These are phyloP conservation scores for Philotrypesis tridentata DNA, from an alignment of 1,140 invertebrate genomes.

Conservation along the genomic window DNA sequence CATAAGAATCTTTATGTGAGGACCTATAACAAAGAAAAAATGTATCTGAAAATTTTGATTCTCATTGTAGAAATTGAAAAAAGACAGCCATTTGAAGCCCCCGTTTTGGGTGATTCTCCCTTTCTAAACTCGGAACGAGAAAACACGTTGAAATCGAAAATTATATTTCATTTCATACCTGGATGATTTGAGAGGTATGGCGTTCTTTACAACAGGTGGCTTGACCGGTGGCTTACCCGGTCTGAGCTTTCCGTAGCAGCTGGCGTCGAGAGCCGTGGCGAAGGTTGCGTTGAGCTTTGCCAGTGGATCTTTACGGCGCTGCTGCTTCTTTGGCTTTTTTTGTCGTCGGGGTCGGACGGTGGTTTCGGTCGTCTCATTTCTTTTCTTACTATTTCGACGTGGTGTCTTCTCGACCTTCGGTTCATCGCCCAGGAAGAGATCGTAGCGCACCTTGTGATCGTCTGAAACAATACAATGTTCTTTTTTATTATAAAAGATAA, in stretches of 20 bases:
- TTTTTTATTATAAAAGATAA: not conserved
- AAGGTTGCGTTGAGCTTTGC: slow-evolving; percentile 61
- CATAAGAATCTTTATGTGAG: no score
- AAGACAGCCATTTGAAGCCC: no score
- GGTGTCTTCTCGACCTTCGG: slow-evolving; percentile 26
- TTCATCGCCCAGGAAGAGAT: slow-evolving; percentile 60
- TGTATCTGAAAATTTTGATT: no score
- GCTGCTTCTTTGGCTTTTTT: slow-evolving; percentile 28
- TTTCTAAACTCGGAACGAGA: no score
- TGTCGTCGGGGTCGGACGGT: not conserved
- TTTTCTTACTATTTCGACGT: not conserved
- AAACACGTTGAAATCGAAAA: no score
- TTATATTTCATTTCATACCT: no score
- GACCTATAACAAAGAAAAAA: no score
- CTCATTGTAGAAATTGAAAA: no score
- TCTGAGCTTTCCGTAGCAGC: slow-evolving; percentile 59
- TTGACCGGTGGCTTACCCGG: slow-evolving; percentile 56
- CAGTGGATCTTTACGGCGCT: not conserved
- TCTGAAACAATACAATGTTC: not conserved
- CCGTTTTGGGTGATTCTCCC: no score
- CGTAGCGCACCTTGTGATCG: slow-evolving; percentile 47
- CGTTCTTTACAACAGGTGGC: slow-evolving; percentile 62
- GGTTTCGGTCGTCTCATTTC: not conserved
- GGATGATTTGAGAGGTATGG: slow-evolving; percentile 60
- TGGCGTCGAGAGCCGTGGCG: slow-evolving; percentile 62